Conservation (phyloP, 2,113 vertebrate species). For the Barnardius zonarius region DNA sequence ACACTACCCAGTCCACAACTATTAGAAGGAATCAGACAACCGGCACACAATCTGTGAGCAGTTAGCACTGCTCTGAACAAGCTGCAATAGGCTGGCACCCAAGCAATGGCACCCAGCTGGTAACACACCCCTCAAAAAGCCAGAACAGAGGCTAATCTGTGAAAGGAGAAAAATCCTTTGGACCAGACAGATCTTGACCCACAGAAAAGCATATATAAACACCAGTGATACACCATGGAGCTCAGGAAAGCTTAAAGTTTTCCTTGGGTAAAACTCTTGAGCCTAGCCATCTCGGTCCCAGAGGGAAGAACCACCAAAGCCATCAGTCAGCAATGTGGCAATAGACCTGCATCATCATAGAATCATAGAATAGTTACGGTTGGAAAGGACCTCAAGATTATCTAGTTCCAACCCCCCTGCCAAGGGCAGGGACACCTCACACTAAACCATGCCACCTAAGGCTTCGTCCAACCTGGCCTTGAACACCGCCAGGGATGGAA, state of each 20-base stretch:
- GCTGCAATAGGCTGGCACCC: background rate
- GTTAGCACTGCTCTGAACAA: background rate
- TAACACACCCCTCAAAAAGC: background rate
- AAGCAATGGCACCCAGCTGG: fast-evolving
- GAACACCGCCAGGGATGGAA: no score
- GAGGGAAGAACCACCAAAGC: background rate
- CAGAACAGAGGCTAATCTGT: background rate
- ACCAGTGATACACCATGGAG: background rate
- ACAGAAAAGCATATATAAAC: background rate
- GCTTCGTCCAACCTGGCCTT: no score
- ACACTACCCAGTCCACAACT: background rate
- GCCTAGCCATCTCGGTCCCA: background rate
- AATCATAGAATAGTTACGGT: no score
- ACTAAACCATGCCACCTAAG: no score
- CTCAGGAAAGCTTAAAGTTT: background rate
- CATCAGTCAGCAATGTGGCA: background rate
- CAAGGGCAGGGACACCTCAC: no score
- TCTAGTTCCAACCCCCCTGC: no score
- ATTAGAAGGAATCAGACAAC: background rate
- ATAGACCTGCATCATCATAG: fast-evolving
- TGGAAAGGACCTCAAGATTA: no score
- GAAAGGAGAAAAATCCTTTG: background rate
- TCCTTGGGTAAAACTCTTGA: background rate
- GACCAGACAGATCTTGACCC: background rate
- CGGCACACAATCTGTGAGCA: background rate